Conservation (phyloP, 2,113 vertebrate species). For the Rhodinocichla rosea region DNA sequence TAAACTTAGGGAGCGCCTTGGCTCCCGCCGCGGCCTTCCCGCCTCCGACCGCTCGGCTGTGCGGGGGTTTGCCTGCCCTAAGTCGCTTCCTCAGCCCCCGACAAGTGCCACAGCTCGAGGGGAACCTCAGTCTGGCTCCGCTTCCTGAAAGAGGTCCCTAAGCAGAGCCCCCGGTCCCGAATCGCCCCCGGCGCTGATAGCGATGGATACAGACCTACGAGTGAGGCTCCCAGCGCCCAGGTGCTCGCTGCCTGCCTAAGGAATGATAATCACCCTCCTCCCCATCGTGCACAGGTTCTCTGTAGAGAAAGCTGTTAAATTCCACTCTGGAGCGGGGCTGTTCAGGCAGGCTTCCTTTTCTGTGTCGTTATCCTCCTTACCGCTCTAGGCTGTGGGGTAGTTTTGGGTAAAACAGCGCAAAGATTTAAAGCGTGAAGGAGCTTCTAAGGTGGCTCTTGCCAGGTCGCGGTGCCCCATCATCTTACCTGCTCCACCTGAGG, state of each 20-base stretch:
- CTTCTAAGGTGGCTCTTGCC: neutral
- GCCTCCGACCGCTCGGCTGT: neutral
- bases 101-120: fast-evolving
- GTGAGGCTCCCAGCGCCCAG: neutral
- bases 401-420: neutral
- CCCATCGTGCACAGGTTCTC: neutral
- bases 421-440: neutral
- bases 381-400: fast-evolving
- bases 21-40: neutral
- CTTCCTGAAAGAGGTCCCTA: neutral
- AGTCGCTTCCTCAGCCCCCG: neutral
- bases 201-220: neutral
- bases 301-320: neutral
- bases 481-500: neutral
- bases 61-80: neutral
- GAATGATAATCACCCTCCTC: neutral
- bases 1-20: neutral
- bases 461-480: neutral
- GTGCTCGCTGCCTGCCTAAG: neutral
- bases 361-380: neutral
- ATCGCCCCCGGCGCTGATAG: neutral
- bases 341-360: neutral
- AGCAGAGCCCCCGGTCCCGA: too few relatives aligned
- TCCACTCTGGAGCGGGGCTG: neutral
- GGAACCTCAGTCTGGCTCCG: neutral